Evolutionary conservation across 2,888 invertebrate species (phyloP).

Genomic region (Coenonympha glycerion): DNA sequence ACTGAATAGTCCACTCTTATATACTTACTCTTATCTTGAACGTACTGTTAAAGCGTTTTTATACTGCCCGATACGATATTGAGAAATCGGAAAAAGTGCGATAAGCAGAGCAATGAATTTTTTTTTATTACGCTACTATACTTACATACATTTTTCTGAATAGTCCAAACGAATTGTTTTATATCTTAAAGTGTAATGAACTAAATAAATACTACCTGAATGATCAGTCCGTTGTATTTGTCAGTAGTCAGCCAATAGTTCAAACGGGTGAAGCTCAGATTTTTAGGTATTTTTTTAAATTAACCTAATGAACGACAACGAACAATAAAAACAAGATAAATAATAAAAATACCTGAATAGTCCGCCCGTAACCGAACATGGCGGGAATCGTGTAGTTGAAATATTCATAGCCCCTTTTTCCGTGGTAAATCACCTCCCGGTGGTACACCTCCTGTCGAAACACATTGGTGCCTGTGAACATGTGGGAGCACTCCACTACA

Average conservation of each 20-base stretch:
- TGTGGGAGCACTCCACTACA: constrained; percentile 44
- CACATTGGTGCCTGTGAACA: constrained; percentile 51
- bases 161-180: no score
- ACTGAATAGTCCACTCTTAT: not conserved
- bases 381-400: constrained; percentile 37
- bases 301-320: no score
- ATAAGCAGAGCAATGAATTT: no score
- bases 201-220: no score
- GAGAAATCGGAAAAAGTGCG: no score
- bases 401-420: constrained; percentile 47
- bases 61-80: not conserved
- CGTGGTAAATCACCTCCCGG: constrained; percentile 33
- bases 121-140: no score
- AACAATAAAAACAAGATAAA: not conserved
- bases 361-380: constrained; percentile 29
- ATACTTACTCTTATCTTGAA: not conserved
- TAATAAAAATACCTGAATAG: constrained; percentile 43
- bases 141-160: no score
- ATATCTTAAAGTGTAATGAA: no score
- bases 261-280: no score
- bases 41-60: not conserved
- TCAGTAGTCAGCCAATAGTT: no score
- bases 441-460: constrained; percentile 40
- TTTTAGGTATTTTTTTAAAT: no score
- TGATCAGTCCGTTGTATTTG: no score